Conservation (phyloP, 2,797 vertebrate genomes). For the Eospalax fontanierii region DNA sequence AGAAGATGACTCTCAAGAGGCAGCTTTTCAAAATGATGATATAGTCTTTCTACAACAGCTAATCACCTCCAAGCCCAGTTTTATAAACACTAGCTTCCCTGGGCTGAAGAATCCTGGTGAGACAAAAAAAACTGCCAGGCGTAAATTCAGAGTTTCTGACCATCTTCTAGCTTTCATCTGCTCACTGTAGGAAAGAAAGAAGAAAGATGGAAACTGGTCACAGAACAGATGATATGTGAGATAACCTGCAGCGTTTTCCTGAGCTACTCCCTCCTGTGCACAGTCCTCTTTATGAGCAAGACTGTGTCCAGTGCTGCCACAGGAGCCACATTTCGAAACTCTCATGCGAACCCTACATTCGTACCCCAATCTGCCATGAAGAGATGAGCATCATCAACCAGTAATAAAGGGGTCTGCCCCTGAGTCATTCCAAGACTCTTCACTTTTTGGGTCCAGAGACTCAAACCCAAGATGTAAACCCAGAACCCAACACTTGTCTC, state of each 20-base stretch:
- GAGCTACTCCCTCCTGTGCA: not conserved
- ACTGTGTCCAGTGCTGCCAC: not conserved
- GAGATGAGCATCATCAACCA: not conserved
- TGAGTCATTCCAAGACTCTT: too few species aligned
- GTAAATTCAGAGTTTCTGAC: not conserved
- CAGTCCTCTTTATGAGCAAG: not conserved
- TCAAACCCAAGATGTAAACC: not conserved
- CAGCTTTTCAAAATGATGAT: not conserved
- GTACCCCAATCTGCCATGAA: not conserved
- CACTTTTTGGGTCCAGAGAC: not conserved
- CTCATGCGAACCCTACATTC: not conserved
- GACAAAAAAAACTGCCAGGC: not conserved
- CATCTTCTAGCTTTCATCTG: not conserved
- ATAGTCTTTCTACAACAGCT: conserved; percentile 35
- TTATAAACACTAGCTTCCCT: conserved; percentile 35
- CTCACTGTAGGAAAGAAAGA: not conserved
- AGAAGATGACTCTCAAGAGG: not conserved
- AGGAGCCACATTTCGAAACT: not conserved
- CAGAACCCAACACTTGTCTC: not conserved
- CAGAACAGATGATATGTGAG: not conserved
- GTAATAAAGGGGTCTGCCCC: not conserved
- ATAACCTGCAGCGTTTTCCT: not conserved
- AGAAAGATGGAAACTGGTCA: not conserved
- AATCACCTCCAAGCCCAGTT: conserved; percentile 28
- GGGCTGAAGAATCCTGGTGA: not conserved